phyloP scores from a whole-genome alignment of 2,888 invertebrate species.

The Sarcophaga variegata region DNA sequence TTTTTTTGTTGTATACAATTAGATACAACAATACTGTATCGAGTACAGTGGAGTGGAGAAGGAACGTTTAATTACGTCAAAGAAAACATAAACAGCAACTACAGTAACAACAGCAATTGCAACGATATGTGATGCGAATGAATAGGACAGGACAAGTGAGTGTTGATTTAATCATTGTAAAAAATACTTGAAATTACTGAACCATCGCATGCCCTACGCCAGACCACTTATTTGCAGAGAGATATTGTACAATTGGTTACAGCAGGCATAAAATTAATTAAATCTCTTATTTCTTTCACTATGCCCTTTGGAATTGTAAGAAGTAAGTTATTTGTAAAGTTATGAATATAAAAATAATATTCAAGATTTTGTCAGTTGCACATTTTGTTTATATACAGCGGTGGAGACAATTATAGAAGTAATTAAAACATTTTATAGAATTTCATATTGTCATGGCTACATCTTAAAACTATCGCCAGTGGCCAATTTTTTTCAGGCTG shows the following conservation, averaged over 20 bases:
- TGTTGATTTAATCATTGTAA: conserved; percentile 29
- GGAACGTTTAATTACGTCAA: conserved; percentile 15
- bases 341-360: too few relatives aligned
- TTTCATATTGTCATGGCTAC: too few relatives aligned
- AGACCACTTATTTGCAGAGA: neutral
- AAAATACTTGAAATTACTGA: conserved; percentile 27
- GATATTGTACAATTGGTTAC: neutral
- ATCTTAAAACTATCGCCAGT: too few relatives aligned
- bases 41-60: neutral
- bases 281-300: neutral
- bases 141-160: neutral
- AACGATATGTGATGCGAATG: conserved; percentile 1
- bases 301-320: too few relatives aligned
- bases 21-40: neutral
- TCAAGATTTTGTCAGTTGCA: too few relatives aligned
- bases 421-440: too few relatives aligned
- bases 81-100: conserved; percentile 9
- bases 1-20: too few relatives aligned
- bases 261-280: neutral
- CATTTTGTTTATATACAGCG: too few relatives aligned
- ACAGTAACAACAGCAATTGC: neutral
- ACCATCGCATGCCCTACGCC: neutral
- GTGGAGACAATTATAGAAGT: too few relatives aligned
- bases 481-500: too few relatives aligned
- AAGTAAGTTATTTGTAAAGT: too few relatives aligned